Base-by-base conservation (phyloP, 2,888 invertebrate species). In the Ectemnius cavifrons region DNA sequence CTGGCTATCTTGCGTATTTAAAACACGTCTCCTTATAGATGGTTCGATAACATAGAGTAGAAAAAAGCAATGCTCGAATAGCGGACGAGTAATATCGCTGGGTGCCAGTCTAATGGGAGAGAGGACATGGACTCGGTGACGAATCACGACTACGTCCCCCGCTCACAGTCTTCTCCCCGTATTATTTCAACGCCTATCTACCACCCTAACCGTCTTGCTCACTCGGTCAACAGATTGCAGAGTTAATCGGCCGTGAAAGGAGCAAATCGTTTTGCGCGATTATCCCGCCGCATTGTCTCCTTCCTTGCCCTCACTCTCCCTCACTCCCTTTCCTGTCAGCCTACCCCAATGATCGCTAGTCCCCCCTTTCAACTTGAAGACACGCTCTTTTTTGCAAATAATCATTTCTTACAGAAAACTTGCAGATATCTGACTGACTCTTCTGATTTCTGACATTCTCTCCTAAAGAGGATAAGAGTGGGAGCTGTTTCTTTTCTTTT, bases 161-260 rank as follows among this genome's bases (percentile, higher is more conserved):
- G 52, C 20, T 56, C 63, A 27, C 47, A 28, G 4, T 3, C 58
- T 65, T 63, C 59, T 63, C 57, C 60, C 27, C 59, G 58, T 79
- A 71, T 83, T 63, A 69, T 76, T 75, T 73, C 76, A 71, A 68
- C 75, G 70, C 67, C 65, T 62, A 67, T 74, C 69, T 71, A 69
- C 72, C 61, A 46, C 23, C 77, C 73, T 8, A 56, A 58, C 61
- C 65, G 69, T 65, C 68, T 68, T 57, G 52, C 78, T 65, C 75
- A 71, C 73, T 77, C 74, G 77, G 70, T 65, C 82, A 81, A 84
- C 82, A 79, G 88, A 89, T 89, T 86, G 89, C 86, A 69, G 78
- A 81, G 78, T 86, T 88, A 90, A 91, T 91, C 91, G 89, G 87
- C 84, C 87, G 88, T 89, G 88, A 91, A 89, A 86, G 87, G 86